Evolutionary conservation across 2,113 vertebrate species (phyloP).

Genomic region (Misgurnus mizolepis): DNA sequence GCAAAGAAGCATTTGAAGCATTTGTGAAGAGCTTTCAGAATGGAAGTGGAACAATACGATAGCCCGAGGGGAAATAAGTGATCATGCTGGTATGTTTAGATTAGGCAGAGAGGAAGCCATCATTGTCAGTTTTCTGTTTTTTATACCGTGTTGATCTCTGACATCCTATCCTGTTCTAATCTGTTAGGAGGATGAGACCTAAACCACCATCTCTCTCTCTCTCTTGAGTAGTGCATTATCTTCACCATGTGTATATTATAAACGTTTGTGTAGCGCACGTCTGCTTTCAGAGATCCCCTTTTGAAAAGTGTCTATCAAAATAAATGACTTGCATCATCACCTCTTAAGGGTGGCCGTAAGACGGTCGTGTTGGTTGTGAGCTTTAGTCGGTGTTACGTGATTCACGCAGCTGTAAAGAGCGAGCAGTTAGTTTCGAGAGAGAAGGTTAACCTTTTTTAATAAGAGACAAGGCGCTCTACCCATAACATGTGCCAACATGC

Average conservation of each 20-base stretch:
- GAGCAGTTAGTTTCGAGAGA: slow-evolving; percentile 56
- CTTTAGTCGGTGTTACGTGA: not conserved
- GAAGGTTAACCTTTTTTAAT: slow-evolving; percentile 74
- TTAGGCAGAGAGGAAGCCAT: slow-evolving; percentile 79
- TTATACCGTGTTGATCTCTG: slow-evolving; percentile 60
- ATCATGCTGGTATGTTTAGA: slow-evolving; percentile 82
- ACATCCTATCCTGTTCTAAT: slow-evolving; percentile 70
- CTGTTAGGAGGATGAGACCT: slow-evolving; percentile 20
- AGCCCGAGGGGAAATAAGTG: slow-evolving; percentile 72
- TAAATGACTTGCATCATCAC: slow-evolving; percentile 15
- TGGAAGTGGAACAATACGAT: slow-evolving; percentile 71
- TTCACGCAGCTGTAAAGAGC: slow-evolving; percentile 32
- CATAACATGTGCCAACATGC: slow-evolving; percentile 76
- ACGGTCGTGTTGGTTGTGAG: slow-evolving; percentile 31
- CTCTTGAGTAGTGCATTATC: not conserved
- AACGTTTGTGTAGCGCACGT: not conserved
- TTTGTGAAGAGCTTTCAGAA: slow-evolving; percentile 73
- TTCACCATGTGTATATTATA: not conserved
- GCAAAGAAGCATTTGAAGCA: slow-evolving; percentile 73
- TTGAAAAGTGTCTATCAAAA: slow-evolving; percentile 21
- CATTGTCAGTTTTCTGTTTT: slow-evolving; percentile 71
- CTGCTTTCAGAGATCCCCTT: slow-evolving; percentile 14
- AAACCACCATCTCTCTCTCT: not conserved
- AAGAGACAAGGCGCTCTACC: slow-evolving; percentile 68
- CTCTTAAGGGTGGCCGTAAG: slow-evolving; percentile 3